Percentiles rank a stretch among this genome's conserved stretches.
These are phyloP conservation scores for Rhamnusium bicolor DNA, from an alignment of 2,888 invertebrate genomes.

Conservation along the genomic window DNA sequence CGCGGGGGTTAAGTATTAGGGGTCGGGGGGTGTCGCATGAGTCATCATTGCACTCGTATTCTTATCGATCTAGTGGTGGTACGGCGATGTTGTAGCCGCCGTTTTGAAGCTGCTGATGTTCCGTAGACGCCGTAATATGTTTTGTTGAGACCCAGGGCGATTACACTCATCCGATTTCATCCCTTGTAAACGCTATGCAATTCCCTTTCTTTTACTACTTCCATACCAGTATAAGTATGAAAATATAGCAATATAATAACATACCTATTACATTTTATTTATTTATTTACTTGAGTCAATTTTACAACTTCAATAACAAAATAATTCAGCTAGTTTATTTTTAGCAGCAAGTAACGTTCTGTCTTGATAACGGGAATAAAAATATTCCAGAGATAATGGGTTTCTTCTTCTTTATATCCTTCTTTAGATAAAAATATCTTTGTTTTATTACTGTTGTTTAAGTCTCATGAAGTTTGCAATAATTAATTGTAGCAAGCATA, in stretches of 20 bases:
- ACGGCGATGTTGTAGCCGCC: conserved; percentile 48
- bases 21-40: conserved; percentile 63
- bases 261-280: neutral
- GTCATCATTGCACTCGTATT: conserved; percentile 71
- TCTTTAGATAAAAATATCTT: neutral
- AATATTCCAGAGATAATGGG: neutral
- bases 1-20: conserved; percentile 50
- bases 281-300: neutral
- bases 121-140: conserved; percentile 48
- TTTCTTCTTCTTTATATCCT: neutral
- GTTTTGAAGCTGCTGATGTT: conserved; percentile 17
- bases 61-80: conserved; percentile 67
- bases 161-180: conserved; percentile 22
- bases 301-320: neutral
- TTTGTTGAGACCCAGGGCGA: conserved; percentile 49
- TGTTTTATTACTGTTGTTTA: neutral
- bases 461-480: too few species aligned
- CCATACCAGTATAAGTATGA: neutral
- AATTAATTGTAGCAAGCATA: too few species aligned
- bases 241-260: neutral
- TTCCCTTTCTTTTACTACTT: conserved; percentile 12
- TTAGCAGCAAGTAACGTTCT: neutral
- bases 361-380: neutral
- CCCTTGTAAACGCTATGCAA: conserved; percentile 10
- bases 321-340: neutral